These are phyloP conservation scores for Pollimyrus isidori DNA, from an alignment of 2,113 vertebrate genomes.

Conservation along the genomic window DNA sequence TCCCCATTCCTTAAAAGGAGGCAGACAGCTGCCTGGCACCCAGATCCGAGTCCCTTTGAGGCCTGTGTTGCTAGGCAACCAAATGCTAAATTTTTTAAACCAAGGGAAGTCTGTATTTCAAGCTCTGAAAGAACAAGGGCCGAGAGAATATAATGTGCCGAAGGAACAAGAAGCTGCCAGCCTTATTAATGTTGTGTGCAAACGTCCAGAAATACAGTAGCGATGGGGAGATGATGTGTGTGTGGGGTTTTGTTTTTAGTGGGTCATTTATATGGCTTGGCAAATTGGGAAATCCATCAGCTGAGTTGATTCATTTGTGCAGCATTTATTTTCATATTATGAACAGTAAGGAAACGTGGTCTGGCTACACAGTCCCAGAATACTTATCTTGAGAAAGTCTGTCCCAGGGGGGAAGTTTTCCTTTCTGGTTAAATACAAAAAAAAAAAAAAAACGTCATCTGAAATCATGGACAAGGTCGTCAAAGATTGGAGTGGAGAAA, in stretches of 20 bases:
- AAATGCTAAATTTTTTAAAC: slow-evolving; percentile 65
- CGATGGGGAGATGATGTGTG: slow-evolving; percentile 41
- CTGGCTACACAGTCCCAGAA: not conserved
- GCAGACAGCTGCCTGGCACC: slow-evolving; percentile 46
- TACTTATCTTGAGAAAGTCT: not conserved
- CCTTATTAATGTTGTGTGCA: not conserved
- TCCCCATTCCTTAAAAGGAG: slow-evolving; percentile 50
- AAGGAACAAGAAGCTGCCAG: slow-evolving; percentile 45
- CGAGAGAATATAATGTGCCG: slow-evolving; percentile 25
- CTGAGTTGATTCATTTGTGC: not conserved
- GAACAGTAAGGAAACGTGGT: not conserved
- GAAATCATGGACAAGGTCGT: not conserved
- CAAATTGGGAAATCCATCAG: not conserved
- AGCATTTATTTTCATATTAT: not conserved
- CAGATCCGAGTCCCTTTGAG: slow-evolving; percentile 47
- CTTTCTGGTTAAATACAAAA: not conserved
- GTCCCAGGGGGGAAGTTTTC: not conserved
- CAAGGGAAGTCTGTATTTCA: slow-evolving; percentile 54
- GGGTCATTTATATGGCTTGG: not conserved
- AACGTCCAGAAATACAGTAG: slow-evolving; percentile 44
- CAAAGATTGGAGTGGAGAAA: not conserved
- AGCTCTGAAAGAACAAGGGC: slow-evolving; percentile 44
- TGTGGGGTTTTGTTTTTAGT: slow-evolving; percentile 7
- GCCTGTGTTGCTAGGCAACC: slow-evolving; percentile 62
- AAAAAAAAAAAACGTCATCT: not conserved